Conservation (phyloP, 2,797 vertebrate species). For the Nothura maculosa region DNA sequence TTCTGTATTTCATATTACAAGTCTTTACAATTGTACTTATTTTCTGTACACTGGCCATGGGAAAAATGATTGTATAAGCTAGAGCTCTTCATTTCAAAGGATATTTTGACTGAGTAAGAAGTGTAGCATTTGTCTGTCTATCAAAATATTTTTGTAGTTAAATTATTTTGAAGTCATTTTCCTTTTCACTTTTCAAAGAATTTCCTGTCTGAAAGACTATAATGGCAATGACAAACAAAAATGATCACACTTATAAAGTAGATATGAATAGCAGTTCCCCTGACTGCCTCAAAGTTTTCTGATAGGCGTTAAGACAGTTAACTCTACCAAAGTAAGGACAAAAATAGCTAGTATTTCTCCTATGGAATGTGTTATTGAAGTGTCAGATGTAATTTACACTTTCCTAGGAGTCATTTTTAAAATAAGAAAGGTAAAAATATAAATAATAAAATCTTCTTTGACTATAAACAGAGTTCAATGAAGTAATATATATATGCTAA, state of each 20-base stretch:
- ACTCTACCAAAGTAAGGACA: not conserved
- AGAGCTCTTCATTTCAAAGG: not conserved
- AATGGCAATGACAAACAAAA: not conserved
- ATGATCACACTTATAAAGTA: not conserved
- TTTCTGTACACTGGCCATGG: not conserved
- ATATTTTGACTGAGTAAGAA: not conserved
- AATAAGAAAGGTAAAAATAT: not conserved
- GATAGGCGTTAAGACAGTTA: not conserved
- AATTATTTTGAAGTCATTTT: not conserved
- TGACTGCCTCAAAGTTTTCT: not conserved
- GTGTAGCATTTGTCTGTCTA: not conserved
- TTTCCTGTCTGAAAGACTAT: not conserved
- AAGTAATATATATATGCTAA: not conserved
- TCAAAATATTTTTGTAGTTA: not conserved
- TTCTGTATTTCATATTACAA: slow-evolving; percentile 22
- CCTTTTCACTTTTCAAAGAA: not conserved
- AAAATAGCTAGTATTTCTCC: not conserved
- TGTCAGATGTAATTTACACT: not conserved
- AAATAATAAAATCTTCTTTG: not conserved
- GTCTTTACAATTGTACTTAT: slow-evolving; percentile 25
- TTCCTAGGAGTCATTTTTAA: not conserved
- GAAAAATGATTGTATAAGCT: not conserved
- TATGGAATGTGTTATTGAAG: not conserved
- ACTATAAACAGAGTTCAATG: not conserved
- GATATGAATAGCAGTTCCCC: not conserved